phyloP scores from a whole-genome alignment of 2,113 vertebrate species.

The Spea bombifrons region DNA sequence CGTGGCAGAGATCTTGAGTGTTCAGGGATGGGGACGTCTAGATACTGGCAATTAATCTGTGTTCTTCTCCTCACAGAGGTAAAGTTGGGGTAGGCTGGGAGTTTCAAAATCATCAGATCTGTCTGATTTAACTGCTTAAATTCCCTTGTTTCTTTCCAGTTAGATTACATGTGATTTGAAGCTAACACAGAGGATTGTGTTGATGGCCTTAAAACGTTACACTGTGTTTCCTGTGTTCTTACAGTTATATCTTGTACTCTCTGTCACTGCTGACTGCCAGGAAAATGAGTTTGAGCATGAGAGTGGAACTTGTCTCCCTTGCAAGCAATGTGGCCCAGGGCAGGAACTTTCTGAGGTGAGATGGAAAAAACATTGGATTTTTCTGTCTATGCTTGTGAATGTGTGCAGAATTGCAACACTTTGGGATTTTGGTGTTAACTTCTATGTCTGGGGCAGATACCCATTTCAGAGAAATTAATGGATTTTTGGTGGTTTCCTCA shows the following conservation, averaged over 20 bases:
- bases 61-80: not conserved
- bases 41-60: not conserved
- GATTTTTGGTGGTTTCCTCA: too few species aligned
- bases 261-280: slow-evolving; percentile 57
- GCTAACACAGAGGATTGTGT: not conserved
- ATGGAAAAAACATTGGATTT: too few species aligned
- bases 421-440: too few species aligned
- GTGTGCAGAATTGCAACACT: too few species aligned
- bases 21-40: not conserved
- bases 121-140: too few species aligned
- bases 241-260: slow-evolving; percentile 39
- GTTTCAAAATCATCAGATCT: too few species aligned
- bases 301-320: slow-evolving; percentile 63
- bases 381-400: too few species aligned
- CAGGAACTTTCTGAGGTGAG: slow-evolving; percentile 75
- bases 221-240: not conserved
- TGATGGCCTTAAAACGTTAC: not conserved
- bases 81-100: not conserved
- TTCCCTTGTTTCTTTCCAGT: not conserved
- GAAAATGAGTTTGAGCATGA: slow-evolving; percentile 66
- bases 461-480: too few species aligned
- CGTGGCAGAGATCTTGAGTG: not conserved
- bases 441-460: too few species aligned
- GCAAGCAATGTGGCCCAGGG: slow-evolving; percentile 70
- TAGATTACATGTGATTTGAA: not conserved